Evolutionary conservation across 2,888 invertebrate genomes (phyloP).

Genomic region (Nymphalis urticae): DNA sequence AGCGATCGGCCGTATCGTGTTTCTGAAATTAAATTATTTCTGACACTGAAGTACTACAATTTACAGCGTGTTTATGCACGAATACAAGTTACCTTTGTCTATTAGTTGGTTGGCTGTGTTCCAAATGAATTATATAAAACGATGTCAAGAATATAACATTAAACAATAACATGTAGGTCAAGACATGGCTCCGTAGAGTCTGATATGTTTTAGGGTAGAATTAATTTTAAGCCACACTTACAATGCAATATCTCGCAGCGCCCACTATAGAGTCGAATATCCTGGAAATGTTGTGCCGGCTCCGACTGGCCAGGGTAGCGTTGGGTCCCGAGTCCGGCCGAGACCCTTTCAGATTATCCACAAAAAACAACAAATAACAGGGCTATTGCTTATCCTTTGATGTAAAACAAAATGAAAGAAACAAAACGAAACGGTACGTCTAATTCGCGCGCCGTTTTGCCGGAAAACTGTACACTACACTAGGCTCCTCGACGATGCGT

Average conservation of each 20-base stretch:
- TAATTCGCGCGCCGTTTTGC: constrained; percentile 73
- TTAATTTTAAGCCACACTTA: constrained; percentile 55
- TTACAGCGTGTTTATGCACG: constrained; percentile 10
- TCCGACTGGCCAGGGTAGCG: constrained; percentile 76
- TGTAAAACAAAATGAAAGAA: constrained; percentile 78
- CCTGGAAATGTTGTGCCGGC: constrained; percentile 75
- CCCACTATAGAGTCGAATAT: constrained; percentile 79
- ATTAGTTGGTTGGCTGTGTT: constrained; percentile 24
- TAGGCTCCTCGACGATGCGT: constrained; percentile 26
- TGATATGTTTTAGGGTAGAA: constrained; percentile 2
- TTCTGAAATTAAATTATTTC: constrained; percentile 77
- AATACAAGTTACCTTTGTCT: constrained; percentile 20
- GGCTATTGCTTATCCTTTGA: constrained; percentile 78
- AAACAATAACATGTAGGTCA: constrained; percentile 23
- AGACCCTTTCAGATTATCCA: constrained; percentile 59
- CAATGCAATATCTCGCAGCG: constrained; percentile 80
- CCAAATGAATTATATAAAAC: constrained; percentile 27
- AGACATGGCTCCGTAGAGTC: constrained; percentile 18
- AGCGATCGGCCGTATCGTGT: constrained; percentile 67
- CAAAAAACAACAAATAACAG: constrained; percentile 56
- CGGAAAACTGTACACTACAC: constrained; percentile 61
- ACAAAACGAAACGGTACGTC: constrained; percentile 75
- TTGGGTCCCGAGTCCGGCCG: constrained; percentile 59
- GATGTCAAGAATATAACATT: constrained; percentile 22
- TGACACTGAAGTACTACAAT: constrained; percentile 39